Percentiles rank a stretch among this genome's conserved stretches.
Evolutionary conservation across 2,797 vertebrate species (phyloP).

Genomic region (Harpagifer antarcticus): DNA sequence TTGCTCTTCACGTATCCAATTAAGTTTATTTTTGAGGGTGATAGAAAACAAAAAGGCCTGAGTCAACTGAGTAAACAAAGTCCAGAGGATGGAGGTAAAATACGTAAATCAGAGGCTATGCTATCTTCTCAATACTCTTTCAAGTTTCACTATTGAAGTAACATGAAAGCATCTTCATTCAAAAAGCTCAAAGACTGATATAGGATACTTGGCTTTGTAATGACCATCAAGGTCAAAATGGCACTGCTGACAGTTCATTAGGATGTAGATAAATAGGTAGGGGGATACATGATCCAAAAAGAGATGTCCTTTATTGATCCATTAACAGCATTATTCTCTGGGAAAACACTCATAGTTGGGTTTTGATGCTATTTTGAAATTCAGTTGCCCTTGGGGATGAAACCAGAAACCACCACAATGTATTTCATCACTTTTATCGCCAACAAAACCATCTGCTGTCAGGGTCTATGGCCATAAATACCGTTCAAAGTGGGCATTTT

Average conservation of each 20-base stretch:
- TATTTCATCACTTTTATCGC: constrained; percentile 11
- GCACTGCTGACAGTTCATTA: constrained; percentile 56
- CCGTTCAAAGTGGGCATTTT: constrained; percentile 19
- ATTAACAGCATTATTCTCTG: constrained; percentile 39
- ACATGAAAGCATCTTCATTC: constrained; percentile 67
- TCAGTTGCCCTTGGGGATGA: constrained; percentile 37
- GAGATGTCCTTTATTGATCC: constrained; percentile 71
- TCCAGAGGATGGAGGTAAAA: constrained; percentile 23
- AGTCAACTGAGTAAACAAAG: constrained; percentile 27
- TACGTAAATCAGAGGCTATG: constrained; percentile 48
- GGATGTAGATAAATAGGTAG: constrained; percentile 54
- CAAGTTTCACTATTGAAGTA: constrained; percentile 52
- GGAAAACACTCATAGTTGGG: constrained; percentile 29
- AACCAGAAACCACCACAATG: constrained; percentile 14
- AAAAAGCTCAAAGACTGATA: constrained; percentile 58
- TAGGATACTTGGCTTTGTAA: constrained; percentile 51
- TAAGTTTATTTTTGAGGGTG: constrained; percentile 39
- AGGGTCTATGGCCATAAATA: constrained; percentile 6
- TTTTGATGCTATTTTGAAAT: constrained; percentile 48
- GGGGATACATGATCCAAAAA: constrained; percentile 48
- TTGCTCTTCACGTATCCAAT: constrained; percentile 34
- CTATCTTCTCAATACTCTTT: constrained; percentile 35
- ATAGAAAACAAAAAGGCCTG: constrained; percentile 44
- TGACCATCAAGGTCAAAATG: constrained; percentile 53
- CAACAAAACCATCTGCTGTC: constrained; percentile 24